Percentiles rank a stretch among this genome's conserved stretches.
Conservation (phyloP, 2,797 vertebrate species). For the Argya squamiceps region DNA sequence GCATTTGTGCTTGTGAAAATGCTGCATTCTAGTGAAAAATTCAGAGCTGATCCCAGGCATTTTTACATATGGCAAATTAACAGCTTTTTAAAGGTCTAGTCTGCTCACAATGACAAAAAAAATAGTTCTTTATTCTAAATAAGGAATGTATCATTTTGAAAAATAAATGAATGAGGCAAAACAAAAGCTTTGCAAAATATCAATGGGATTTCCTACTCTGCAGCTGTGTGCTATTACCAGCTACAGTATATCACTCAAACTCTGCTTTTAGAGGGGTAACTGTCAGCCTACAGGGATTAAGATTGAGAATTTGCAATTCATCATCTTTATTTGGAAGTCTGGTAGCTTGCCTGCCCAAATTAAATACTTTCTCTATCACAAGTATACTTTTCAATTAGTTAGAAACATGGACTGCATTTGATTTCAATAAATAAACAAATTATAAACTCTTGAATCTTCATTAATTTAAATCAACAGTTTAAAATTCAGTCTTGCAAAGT, state of each 20-base stretch:
- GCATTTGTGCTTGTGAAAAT: not conserved
- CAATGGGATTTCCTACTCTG: conserved; percentile 69
- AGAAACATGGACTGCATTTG: conserved; percentile 65
- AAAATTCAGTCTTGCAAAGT: conserved; percentile 62
- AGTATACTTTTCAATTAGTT: conserved; percentile 67
- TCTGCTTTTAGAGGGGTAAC: conserved; percentile 75
- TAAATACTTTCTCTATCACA: conserved; percentile 71
- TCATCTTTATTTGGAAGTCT: conserved; percentile 76
- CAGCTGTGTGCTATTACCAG: conserved; percentile 74
- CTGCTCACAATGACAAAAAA: not conserved
- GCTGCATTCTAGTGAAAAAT: not conserved
- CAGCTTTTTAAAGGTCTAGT: conserved; percentile 1
- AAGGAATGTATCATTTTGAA: conserved; percentile 55
- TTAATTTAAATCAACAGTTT: conserved; percentile 63
- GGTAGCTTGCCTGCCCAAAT: conserved; percentile 69
- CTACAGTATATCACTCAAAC: conserved; percentile 75
- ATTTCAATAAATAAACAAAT: conserved; percentile 69
- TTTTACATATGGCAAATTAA: not conserved
- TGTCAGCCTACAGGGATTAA: conserved; percentile 74
- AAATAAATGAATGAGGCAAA: conserved; percentile 71
- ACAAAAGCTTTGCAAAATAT: conserved; percentile 68
- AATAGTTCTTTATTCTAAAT: conserved; percentile 8
- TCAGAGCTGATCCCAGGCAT: not conserved
- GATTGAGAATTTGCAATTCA: conserved; percentile 78
- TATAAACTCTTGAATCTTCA: conserved; percentile 61